phyloP scores from a whole-genome alignment of 2,888 invertebrate genomes.

The Blastobasis adustella region DNA sequence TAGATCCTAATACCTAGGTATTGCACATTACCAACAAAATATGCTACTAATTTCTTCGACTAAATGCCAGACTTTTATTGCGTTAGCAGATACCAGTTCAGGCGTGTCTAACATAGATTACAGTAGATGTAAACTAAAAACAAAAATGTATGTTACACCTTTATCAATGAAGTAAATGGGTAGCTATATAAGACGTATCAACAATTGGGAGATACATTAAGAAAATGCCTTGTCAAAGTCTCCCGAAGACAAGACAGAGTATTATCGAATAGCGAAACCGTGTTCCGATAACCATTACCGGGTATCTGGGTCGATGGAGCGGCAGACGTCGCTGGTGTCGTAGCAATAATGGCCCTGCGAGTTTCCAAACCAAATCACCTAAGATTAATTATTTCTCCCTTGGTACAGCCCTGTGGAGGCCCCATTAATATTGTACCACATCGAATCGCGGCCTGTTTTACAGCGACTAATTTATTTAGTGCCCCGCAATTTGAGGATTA shows the following conservation, averaged over 20 bases:
- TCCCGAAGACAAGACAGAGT: no score
- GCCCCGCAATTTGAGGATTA: neutral
- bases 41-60: no score
- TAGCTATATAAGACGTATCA: neutral
- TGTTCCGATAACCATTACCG: no score
- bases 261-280: no score
- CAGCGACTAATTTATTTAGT: constrained; percentile 9
- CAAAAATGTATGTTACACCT: neutral
- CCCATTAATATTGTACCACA: constrained; percentile 19
- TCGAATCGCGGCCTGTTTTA: constrained; percentile 9
- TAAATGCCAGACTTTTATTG: no score
- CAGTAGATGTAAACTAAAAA: no score
- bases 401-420: constrained; percentile 7
- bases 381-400: neutral
- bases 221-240: no score
- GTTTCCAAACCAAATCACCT: neutral
- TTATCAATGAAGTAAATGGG: neutral
- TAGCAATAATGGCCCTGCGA: neutral
- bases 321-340: neutral
- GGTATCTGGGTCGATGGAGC: neutral
- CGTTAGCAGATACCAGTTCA: no score
- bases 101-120: no score
- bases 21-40: no score
- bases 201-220: no score
- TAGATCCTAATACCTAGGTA: no score